Percentiles rank a stretch among this genome's conserved stretches.
These are phyloP conservation scores for Ophion obscuratus DNA, from an alignment of 2,888 invertebrate species.

Conservation along the genomic window DNA sequence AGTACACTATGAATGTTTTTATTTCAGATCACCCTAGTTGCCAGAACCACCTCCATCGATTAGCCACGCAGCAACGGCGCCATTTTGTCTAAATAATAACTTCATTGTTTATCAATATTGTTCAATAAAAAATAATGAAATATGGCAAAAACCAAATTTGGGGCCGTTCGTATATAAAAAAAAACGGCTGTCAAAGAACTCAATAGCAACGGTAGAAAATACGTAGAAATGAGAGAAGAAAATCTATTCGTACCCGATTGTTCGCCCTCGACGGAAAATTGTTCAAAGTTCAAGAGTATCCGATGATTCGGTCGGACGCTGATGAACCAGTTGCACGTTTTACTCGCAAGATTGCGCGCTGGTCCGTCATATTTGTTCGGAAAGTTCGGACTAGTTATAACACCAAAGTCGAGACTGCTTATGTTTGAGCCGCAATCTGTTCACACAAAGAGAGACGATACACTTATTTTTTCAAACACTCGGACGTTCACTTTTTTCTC, in stretches of 20 bases:
- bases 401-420: conserved; percentile 92
- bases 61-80: no score
- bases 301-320: conserved; percentile 93
- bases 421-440: conserved; percentile 96
- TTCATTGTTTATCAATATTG: no score
- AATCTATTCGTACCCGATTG: conserved; percentile 87
- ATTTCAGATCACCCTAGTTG: no score
- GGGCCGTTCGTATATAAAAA: neutral
- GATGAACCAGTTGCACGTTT: conserved; percentile 98
- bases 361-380: conserved; percentile 96
- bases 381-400: conserved; percentile 95
- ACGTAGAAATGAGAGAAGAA: neutral
- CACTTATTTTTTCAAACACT: neutral
- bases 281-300: conserved; percentile 95
- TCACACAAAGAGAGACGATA: conserved; percentile 35
- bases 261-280: conserved; percentile 97
- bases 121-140: no score
- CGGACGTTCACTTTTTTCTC: neutral
- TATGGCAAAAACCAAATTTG: no score
- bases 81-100: no score
- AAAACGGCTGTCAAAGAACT: neutral
- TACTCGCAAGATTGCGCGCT: conserved; percentile 91
- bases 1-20: no score
- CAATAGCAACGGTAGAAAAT: neutral
- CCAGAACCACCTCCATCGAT: no score